Evolutionary conservation across 2,797 vertebrate genomes (phyloP).

Genomic region (Gymnopithys bicolor): DNA sequence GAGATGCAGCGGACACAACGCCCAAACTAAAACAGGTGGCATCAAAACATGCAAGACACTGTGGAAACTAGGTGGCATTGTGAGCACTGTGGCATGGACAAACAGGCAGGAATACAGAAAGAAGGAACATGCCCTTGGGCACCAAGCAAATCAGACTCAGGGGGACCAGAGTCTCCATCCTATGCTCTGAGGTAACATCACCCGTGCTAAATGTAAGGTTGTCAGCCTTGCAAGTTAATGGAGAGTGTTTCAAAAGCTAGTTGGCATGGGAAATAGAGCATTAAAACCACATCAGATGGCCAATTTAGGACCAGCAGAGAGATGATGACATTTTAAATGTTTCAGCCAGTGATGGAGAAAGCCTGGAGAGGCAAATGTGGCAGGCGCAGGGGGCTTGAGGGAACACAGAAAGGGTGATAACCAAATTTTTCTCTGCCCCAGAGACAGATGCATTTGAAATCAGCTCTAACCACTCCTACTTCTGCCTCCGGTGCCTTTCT

Average conservation of each 20-base stretch:
- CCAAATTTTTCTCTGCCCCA: background rate
- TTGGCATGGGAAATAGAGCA: conserved; percentile 34
- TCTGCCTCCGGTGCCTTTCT: background rate
- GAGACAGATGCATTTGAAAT: background rate
- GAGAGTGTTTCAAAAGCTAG: background rate
- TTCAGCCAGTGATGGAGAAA: conserved; percentile 16
- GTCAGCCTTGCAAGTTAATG: background rate
- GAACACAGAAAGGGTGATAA: background rate
- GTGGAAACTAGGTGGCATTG: background rate
- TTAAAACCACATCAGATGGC: conserved; percentile 35
- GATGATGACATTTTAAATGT: conserved; percentile 41
- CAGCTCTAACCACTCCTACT: background rate
- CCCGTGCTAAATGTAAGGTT: background rate
- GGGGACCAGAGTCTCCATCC: background rate
- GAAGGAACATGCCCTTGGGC: background rate
- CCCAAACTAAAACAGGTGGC: rapidly evolving
- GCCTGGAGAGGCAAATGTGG: background rate
- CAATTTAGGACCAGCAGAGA: conserved; percentile 35
- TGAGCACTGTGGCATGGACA: background rate
- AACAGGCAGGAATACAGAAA: background rate
- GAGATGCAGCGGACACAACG: rapidly evolving
- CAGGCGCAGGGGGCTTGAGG: background rate
- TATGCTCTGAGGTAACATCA: background rate
- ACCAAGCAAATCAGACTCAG: background rate
- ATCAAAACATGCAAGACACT: background rate